These are phyloP conservation scores for Heliconius hewitsoni DNA, from an alignment of 1,140 invertebrate genomes.

Conservation along the genomic window DNA sequence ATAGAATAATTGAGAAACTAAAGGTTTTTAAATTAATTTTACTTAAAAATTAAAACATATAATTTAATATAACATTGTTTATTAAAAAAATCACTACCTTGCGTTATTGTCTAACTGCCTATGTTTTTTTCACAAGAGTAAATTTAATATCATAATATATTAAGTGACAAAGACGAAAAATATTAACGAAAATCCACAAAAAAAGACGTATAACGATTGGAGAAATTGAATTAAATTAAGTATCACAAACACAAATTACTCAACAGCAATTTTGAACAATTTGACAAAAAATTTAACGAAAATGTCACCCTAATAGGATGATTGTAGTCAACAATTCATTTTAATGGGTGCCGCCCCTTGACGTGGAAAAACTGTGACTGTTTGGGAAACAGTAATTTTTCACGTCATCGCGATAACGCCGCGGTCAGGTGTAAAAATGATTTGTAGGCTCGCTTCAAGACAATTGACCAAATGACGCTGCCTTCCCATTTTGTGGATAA, in stretches of 20 bases:
- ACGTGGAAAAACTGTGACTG: slow-evolving; percentile 65
- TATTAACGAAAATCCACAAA: background rate
- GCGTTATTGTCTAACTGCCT: no score
- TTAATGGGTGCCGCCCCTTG: slow-evolving; percentile 61
- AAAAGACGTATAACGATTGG: background rate
- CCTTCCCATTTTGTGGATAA: background rate
- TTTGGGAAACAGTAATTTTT: slow-evolving; percentile 73
- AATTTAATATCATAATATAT: no score
- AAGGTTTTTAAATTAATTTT: background rate
- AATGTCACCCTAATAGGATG: slow-evolving; percentile 40
- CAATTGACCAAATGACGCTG: slow-evolving; percentile 45
- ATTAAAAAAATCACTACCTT: no score
- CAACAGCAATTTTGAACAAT: slow-evolving; percentile 37
- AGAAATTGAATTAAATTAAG: background rate
- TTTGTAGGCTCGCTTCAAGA: slow-evolving; percentile 61
- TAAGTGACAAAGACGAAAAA: background rate
- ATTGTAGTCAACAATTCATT: slow-evolving; percentile 71
- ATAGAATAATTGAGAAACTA: background rate
- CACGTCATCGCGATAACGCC: slow-evolving; percentile 69
- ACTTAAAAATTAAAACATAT: no score
- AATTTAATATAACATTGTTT: no score
- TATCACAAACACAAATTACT: background rate
- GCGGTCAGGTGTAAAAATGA: slow-evolving; percentile 77
- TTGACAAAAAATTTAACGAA: slow-evolving; percentile 48
- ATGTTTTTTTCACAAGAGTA: no score